These are phyloP conservation scores for Cephus cinctus DNA, from an alignment of 1,140 invertebrate genomes.

Conservation along the genomic window DNA sequence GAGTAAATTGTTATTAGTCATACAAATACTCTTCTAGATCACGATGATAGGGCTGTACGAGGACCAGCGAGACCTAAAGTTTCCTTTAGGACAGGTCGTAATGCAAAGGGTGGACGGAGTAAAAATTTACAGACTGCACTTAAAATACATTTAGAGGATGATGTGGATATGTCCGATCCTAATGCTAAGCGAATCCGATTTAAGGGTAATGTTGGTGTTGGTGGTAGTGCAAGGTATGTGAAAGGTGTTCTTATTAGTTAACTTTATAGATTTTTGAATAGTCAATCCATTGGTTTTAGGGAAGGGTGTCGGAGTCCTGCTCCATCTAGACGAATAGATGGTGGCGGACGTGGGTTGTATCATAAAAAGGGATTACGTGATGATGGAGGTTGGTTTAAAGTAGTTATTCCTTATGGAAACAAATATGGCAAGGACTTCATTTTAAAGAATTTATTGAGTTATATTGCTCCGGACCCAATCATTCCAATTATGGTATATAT, in stretches of 20 bases:
- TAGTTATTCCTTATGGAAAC: constrained; percentile 64
- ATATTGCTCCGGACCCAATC: constrained; percentile 61
- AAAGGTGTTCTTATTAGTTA: background rate
- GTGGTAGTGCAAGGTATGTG: background rate
- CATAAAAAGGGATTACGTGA: background rate
- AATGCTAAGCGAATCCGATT: background rate
- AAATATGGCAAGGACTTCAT: constrained; percentile 67
- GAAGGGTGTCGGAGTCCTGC: background rate
- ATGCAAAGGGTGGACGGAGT: background rate
- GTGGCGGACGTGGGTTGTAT: background rate
- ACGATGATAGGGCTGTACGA: background rate
- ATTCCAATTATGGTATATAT: constrained; percentile 55
- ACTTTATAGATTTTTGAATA: background rate
- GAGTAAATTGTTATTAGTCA: no score
- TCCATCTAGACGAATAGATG: background rate
- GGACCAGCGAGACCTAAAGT: background rate
- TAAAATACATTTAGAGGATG: constrained; percentile 4
- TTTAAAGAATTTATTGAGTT: constrained; percentile 57
- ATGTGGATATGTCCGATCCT: constrained; percentile 1
- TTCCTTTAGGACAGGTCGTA: background rate
- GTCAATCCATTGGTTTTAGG: background rate
- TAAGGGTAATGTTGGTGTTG: background rate
- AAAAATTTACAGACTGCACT: background rate
- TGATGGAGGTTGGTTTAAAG: constrained; percentile 58
- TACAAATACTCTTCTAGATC: background rate